Conservation (phyloP, 2,797 vertebrate species). For the Prionace glauca region DNA sequence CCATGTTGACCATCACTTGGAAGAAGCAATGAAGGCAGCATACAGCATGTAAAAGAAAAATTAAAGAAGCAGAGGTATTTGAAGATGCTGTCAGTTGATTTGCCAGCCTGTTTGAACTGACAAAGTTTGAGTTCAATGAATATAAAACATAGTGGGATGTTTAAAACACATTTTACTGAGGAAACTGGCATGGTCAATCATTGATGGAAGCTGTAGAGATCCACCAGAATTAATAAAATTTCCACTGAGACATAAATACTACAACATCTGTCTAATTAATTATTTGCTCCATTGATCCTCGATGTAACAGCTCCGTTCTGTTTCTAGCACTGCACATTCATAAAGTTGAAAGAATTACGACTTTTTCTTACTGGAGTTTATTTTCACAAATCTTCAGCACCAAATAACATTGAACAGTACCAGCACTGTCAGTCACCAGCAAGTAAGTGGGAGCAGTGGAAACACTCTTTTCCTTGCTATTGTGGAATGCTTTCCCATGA, state of each 20-base stretch:
- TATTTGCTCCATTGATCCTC: not conserved
- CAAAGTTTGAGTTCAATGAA: not conserved
- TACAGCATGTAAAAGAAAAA: not conserved
- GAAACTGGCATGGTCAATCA: not conserved
- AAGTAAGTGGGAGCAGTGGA: not conserved
- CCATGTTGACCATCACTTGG: not conserved
- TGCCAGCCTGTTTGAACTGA: not conserved
- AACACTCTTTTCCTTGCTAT: not conserved
- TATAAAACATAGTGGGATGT: not conserved
- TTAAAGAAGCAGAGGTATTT: not conserved
- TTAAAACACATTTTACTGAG: not conserved
- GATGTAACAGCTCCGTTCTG: not conserved
- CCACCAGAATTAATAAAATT: not conserved
- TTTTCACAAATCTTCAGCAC: not conserved
- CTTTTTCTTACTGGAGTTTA: not conserved
- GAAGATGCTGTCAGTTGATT: not conserved
- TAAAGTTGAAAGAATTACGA: not conserved
- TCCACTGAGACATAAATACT: not conserved
- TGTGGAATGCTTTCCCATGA: not conserved
- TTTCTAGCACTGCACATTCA: not conserved
- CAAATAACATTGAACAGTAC: not conserved
- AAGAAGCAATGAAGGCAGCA: not conserved
- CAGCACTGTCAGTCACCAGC: not conserved
- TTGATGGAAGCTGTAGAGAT: not conserved
- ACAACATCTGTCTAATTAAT: not conserved